These are phyloP conservation scores for Marmota monax DNA, from an alignment of 2,113 vertebrate genomes.

Conservation along the genomic window DNA sequence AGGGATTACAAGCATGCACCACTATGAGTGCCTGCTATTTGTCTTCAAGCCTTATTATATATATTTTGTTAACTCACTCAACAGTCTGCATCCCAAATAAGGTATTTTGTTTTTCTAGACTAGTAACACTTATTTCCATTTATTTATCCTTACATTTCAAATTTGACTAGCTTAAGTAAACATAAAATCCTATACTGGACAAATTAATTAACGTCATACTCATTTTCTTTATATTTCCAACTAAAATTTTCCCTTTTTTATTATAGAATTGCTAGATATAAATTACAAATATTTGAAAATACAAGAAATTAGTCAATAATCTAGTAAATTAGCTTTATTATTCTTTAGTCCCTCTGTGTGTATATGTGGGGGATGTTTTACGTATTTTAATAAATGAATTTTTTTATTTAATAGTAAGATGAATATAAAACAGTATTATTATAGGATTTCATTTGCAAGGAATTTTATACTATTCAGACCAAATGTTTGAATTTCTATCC, in stretches of 20 bases:
- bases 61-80: constrained; percentile 48
- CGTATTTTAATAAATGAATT: constrained; percentile 54
- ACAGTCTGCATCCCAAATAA: constrained; percentile 29
- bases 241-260: constrained; percentile 2
- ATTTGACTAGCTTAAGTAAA: constrained; percentile 38
- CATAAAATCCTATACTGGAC: not conserved
- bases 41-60: constrained; percentile 41
- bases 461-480: constrained; percentile 39
- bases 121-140: constrained; percentile 41
- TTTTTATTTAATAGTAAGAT: constrained; percentile 65
- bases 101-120: constrained; percentile 54
- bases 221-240: constrained; percentile 46
- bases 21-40: too few species aligned
- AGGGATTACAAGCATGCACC: not conserved
- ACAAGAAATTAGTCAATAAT: constrained; percentile 26
- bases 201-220: constrained; percentile 29
- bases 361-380: constrained; percentile 45
- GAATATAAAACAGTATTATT: constrained; percentile 51
- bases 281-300: constrained; percentile 52
- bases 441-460: constrained; percentile 53
- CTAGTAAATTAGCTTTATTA: not conserved
- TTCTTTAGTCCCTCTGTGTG: constrained; percentile 13
- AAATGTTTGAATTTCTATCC: constrained; percentile 58
- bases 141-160: constrained; percentile 1
- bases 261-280: constrained; percentile 44